phyloP scores from a whole-genome alignment of 2,797 vertebrate genomes.

The Gymnoscopelus braueri region DNA sequence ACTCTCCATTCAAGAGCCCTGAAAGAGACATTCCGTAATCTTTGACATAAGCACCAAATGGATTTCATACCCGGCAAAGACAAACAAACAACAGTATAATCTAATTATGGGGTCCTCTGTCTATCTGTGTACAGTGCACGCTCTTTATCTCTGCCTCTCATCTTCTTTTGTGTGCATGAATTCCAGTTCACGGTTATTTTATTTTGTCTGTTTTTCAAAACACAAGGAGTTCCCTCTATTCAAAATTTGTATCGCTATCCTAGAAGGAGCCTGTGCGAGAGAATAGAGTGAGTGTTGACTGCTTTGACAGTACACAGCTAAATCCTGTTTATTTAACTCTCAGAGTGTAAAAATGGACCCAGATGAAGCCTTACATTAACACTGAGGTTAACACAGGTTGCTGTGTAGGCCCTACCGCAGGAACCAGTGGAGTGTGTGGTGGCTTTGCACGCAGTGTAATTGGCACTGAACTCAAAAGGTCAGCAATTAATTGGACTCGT shows the following conservation, averaged over 20 bases:
- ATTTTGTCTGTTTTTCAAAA: constrained; percentile 13
- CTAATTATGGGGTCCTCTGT: constrained; percentile 43
- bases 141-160: background rate
- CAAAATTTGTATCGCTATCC: constrained; percentile 33
- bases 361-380: too few species aligned
- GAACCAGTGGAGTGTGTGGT: constrained; percentile 22
- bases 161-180: constrained; percentile 21
- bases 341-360: too few species aligned
- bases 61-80: constrained; percentile 39
- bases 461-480: constrained; percentile 67
- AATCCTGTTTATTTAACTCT: too few species aligned
- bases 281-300: too few species aligned
- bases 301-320: background rate
- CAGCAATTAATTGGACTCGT: constrained; percentile 71
- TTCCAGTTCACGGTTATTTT: constrained; percentile 28
- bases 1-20: constrained; percentile 37
- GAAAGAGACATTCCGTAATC: constrained; percentile 30
- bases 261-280: constrained; percentile 14
- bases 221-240: constrained; percentile 16
- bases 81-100: constrained; percentile 45
- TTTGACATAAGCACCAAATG: constrained; percentile 42
- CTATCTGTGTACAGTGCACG: constrained; percentile 1
- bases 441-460: constrained; percentile 60
- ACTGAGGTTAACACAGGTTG: too few species aligned
- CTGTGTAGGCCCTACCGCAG: background rate